A percentile compares a stretch with the other conserved stretches of the same genome.
phyloP scores from a whole-genome alignment of 2,888 invertebrate species.

The Epinotia demarniana region DNA sequence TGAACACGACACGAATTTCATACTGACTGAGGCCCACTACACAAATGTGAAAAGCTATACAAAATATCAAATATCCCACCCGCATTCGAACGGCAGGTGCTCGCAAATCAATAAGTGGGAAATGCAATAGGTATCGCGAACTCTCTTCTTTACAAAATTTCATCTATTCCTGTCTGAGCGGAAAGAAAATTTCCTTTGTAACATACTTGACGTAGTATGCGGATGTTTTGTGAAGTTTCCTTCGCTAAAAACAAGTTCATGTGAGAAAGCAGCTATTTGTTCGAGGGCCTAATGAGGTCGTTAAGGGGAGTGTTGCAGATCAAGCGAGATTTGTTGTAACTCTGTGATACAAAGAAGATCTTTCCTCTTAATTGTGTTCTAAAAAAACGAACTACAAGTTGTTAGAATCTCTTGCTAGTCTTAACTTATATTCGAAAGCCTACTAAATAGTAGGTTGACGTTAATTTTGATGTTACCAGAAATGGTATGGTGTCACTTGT shows the following conservation, averaged over 20 bases:
- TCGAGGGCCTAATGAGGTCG: conserved; percentile 58
- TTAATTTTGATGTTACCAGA: background rate
- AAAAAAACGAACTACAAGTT: conserved; percentile 7
- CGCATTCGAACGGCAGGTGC: conserved; percentile 27
- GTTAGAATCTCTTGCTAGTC: too few species aligned
- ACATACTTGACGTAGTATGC: conserved; percentile 49
- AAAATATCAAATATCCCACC: conserved; percentile 33
- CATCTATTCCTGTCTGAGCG: conserved; percentile 43
- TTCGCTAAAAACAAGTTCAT: conserved; percentile 48
- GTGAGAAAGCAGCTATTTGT: conserved; percentile 51
- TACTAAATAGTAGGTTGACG: background rate
- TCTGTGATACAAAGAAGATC: conserved; percentile 10
- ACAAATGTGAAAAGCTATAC: conserved; percentile 26
- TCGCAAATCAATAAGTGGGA: conserved; percentile 46
- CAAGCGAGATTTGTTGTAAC: conserved; percentile 54
- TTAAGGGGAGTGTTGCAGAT: conserved; percentile 57
- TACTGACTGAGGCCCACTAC: conserved; percentile 6
- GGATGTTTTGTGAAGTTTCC: conserved; percentile 53
- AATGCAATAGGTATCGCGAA: conserved; percentile 54
- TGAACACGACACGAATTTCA: conserved; percentile 1
- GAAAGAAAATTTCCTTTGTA: conserved; percentile 53
- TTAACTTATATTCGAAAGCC: background rate
- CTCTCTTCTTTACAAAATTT: conserved; percentile 46
- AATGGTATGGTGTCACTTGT: background rate
- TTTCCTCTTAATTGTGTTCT: conserved; percentile 5